phyloP scores from a whole-genome alignment of 1,140 invertebrate species.

The Goniozus legneri region DNA sequence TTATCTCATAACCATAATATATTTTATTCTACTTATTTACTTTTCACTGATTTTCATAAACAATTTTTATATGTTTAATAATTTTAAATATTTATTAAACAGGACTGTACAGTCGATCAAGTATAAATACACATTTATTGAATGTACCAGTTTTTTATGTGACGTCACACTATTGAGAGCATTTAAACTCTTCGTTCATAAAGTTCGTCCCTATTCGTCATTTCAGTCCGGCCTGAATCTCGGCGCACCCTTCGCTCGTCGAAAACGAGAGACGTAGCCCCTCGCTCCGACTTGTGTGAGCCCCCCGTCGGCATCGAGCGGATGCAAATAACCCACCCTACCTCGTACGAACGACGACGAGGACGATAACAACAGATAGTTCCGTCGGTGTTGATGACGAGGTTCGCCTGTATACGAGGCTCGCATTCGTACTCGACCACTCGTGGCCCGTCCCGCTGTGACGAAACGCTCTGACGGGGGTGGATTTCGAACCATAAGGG shows the following conservation, averaged over 20 bases:
- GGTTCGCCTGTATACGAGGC: slow-evolving; percentile 1
- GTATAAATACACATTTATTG: background rate
- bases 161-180: too few species aligned
- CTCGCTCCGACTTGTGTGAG: slow-evolving; percentile 10
- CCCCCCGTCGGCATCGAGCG: slow-evolving; percentile 34
- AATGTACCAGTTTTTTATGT: background rate
- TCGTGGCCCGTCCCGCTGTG: background rate
- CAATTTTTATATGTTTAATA: too few species aligned
- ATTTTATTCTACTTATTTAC: too few species aligned
- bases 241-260: too few species aligned
- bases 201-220: too few species aligned
- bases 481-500: background rate
- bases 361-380: slow-evolving; percentile 53
- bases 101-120: too few species aligned
- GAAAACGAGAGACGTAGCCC: slow-evolving; percentile 15
- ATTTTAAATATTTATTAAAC: too few species aligned
- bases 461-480: background rate
- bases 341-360: too few species aligned
- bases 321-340: slow-evolving; percentile 53
- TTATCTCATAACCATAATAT: too few species aligned
- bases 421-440: background rate
- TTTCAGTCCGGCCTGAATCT: too few species aligned
- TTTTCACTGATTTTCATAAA: too few species aligned
- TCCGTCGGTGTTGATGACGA: slow-evolving; percentile 25
- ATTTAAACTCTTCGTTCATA: too few species aligned